A percentile compares a stretch with the other conserved stretches of the same genome.
Conservation (phyloP, 2,888 invertebrate genomes). For the Molorchus minor region DNA sequence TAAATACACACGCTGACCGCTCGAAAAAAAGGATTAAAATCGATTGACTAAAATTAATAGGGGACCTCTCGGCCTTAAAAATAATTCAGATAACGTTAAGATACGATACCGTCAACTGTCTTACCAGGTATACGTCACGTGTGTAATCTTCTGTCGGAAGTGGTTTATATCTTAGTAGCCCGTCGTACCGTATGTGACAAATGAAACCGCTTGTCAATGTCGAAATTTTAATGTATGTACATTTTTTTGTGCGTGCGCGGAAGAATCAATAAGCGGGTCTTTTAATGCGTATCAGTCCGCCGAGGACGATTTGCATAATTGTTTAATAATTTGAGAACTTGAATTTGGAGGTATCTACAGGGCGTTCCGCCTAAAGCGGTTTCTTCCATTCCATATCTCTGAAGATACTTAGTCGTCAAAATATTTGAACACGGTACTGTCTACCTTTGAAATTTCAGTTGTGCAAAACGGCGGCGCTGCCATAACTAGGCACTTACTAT, state of each 20-base stretch:
- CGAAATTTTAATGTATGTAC: conserved; percentile 22
- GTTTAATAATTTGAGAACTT: conserved; percentile 9
- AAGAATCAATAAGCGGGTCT: conserved; percentile 15
- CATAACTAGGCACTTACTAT: no score
- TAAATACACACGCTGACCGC: no score
- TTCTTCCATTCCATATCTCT: no score
- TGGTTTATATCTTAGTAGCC: conserved; percentile 14
- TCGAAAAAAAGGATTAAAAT: no score
- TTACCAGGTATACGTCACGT: background rate
- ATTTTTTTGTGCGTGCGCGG: background rate
- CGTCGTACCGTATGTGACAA: conserved; percentile 20
- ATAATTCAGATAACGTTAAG: background rate
- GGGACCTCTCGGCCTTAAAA: background rate
- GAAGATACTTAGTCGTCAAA: no score
- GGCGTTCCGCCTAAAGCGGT: background rate
- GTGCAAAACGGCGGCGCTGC: no score
- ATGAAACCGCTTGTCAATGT: conserved; percentile 22
- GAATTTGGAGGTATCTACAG: background rate
- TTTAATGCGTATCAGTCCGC: conserved; percentile 17
- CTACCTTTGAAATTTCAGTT: no score
- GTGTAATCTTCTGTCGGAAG: conserved; percentile 19
- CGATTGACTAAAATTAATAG: no score
- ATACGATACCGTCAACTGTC: background rate
- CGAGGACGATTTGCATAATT: conserved; percentile 17
- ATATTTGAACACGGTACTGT: no score